Percentiles rank a stretch among this genome's conserved stretches.
phyloP scores from a whole-genome alignment of 2,113 vertebrate genomes.

The Cebus imitator region DNA sequence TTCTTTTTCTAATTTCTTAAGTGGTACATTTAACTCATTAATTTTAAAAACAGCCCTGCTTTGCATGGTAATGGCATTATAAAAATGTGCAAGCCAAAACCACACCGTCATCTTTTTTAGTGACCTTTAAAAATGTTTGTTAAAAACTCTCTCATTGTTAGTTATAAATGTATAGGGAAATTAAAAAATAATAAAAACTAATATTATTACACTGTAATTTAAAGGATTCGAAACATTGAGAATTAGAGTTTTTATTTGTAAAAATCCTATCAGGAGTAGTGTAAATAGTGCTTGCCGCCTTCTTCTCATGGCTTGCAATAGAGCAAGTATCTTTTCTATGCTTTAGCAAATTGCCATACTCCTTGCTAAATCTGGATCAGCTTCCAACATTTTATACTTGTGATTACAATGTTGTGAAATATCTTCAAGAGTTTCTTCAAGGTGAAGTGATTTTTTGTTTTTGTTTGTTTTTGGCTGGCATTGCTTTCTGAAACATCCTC shows the following conservation, averaged over 20 bases:
- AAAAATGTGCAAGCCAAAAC: not conserved
- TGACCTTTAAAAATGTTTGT: not conserved
- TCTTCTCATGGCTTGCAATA: not conserved
- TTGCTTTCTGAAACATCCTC: not conserved
- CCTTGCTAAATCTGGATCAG: not conserved
- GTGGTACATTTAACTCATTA: not conserved
- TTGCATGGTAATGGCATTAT: not conserved
- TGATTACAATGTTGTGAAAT: not conserved
- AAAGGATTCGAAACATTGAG: not conserved
- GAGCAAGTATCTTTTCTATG: not conserved
- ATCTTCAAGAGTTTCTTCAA: not conserved
- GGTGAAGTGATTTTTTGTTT: not conserved
- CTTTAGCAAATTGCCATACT: not conserved
- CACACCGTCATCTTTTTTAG: not conserved
- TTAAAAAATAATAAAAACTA: conserved; percentile 1
- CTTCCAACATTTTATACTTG: not conserved
- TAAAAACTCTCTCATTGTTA: not conserved
- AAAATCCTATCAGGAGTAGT: not conserved
- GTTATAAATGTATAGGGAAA: not conserved
- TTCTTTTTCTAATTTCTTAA: not conserved
- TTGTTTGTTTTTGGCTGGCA: not conserved
- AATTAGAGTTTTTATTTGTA: not conserved
- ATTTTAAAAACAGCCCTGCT: not conserved
- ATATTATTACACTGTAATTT: not conserved
- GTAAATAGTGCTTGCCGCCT: not conserved